phyloP scores from a whole-genome alignment of 2,797 vertebrate genomes.

The Neostethus bicornis region DNA sequence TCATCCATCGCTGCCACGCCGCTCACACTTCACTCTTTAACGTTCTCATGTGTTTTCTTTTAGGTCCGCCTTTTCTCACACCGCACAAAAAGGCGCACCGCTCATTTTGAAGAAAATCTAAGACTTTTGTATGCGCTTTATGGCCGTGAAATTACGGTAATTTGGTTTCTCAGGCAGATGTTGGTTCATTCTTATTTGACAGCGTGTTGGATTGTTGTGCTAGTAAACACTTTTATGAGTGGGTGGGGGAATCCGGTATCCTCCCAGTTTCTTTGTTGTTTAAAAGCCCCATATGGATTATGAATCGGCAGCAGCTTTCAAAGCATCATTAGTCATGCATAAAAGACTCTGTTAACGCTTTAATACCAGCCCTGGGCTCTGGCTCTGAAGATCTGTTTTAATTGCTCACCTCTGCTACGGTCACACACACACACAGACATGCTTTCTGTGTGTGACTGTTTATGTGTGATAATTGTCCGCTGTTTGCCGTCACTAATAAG shows the following conservation, averaged over 20 bases:
- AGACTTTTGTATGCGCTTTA: too few relatives aligned
- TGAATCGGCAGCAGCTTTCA: slow-evolving; percentile 76
- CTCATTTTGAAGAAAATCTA: slow-evolving; percentile 59
- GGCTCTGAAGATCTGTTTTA: slow-evolving; percentile 75
- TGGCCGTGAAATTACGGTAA: too few relatives aligned
- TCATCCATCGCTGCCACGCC: too few relatives aligned
- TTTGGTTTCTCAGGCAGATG: slow-evolving; percentile 71
- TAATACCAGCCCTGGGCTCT: slow-evolving; percentile 74
- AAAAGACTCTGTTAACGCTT: slow-evolving; percentile 78
- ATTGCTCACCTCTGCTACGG: slow-evolving; percentile 75
- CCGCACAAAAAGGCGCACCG: slow-evolving; percentile 36
- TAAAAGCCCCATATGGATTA: slow-evolving; percentile 80
- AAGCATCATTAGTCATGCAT: slow-evolving; percentile 82
- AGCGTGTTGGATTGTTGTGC: slow-evolving; percentile 69
- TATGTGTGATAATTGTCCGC: slow-evolving; percentile 56
- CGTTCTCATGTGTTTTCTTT: too few relatives aligned
- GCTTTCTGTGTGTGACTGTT: slow-evolving; percentile 7
- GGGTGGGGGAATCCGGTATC: slow-evolving; percentile 60
- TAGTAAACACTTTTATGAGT: slow-evolving; percentile 74
- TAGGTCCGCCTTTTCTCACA: too few relatives aligned
- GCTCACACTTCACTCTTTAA: too few relatives aligned
- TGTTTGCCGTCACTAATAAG: slow-evolving; percentile 65
- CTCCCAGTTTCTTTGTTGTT: slow-evolving; percentile 75
- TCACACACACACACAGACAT: slow-evolving; percentile 11
- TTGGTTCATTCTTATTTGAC: slow-evolving; percentile 71